phyloP scores from a whole-genome alignment of 2,113 vertebrate genomes.

The Meleagris gallopavo region DNA sequence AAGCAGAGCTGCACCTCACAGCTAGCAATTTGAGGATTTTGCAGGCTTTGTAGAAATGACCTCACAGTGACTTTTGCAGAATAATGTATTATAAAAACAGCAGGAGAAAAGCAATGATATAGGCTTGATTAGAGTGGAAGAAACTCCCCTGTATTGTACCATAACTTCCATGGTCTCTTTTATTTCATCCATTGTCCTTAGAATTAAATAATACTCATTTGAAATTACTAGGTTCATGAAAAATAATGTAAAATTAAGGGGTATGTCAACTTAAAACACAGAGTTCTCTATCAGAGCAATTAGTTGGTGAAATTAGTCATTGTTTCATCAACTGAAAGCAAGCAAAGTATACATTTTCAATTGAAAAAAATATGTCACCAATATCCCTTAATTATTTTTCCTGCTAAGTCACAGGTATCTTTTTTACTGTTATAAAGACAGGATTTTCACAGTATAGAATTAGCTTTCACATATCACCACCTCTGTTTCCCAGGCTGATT shows the following conservation, averaged over 20 bases:
- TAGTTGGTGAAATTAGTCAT: constrained; percentile 63
- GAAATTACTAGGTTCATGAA: constrained; percentile 64
- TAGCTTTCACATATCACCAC: constrained; percentile 56
- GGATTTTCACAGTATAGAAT: constrained; percentile 28
- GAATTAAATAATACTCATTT: constrained; percentile 54
- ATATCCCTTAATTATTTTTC: constrained; percentile 66
- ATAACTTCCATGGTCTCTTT: constrained; percentile 30
- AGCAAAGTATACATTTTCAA: constrained; percentile 62
- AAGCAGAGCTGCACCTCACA: not conserved
- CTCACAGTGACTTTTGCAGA: not conserved
- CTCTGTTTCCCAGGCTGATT: constrained; percentile 37
- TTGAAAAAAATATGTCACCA: constrained; percentile 49
- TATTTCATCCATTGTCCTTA: constrained; percentile 45
- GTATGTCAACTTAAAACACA: constrained; percentile 51
- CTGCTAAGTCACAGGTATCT: constrained; percentile 56
- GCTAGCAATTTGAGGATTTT: constrained; percentile 10
- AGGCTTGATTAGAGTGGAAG: constrained; percentile 5
- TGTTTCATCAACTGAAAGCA: constrained; percentile 65
- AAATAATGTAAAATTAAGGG: constrained; percentile 61
- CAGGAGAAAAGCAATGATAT: constrained; percentile 6
- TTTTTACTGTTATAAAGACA: constrained; percentile 22
- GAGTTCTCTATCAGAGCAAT: constrained; percentile 53
- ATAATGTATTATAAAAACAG: not conserved
- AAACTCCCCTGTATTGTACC: constrained; percentile 29
- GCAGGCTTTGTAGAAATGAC: constrained; percentile 14